Evolutionary conservation across 1,140 invertebrate species (phyloP).

Genomic region (Lysiphlebus fabarum): DNA sequence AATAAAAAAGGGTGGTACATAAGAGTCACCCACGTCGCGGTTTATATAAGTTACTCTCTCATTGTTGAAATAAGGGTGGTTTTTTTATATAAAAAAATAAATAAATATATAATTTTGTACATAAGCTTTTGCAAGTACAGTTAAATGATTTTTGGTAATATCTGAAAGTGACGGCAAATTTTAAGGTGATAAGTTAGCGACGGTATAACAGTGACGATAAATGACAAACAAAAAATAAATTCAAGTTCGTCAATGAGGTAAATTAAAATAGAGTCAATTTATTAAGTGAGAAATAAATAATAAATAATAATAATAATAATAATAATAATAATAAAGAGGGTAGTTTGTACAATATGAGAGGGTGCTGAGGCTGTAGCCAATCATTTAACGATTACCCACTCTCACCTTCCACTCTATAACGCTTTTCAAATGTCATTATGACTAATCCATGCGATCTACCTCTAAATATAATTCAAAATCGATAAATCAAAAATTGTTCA

Average conservation of each 20-base stretch:
- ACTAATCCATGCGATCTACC: slow-evolving; percentile 25
- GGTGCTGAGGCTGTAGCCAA: slow-evolving; percentile 44
- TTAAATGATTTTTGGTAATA: slow-evolving; percentile 36
- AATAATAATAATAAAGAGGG: too few relatives aligned
- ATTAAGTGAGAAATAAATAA: too few relatives aligned
- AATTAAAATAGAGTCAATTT: too few relatives aligned
- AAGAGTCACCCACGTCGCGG: too few relatives aligned
- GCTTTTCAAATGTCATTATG: slow-evolving; percentile 46
- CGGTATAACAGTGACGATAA: not conserved
- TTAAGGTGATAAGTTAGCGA: too few relatives aligned
- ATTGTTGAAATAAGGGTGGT: slow-evolving; percentile 34
- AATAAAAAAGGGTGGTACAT: slow-evolving; percentile 19
- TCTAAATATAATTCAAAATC: not conserved
- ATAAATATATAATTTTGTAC: too few relatives aligned
- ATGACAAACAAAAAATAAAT: slow-evolving; percentile 21
- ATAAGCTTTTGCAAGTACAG: slow-evolving; percentile 31
- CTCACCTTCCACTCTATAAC: slow-evolving; percentile 46
- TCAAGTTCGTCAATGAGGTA: slow-evolving; percentile 16
- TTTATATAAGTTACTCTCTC: too few relatives aligned
- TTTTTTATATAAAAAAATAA: too few relatives aligned
- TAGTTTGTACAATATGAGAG: too few relatives aligned
- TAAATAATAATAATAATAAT: too few relatives aligned
- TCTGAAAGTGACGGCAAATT: slow-evolving; percentile 21
- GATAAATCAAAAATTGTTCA: not conserved
- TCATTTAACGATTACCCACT: slow-evolving; percentile 53